Evolutionary conservation across 2,888 invertebrate genomes (phyloP).

Genomic region (Diadromus collaris): DNA sequence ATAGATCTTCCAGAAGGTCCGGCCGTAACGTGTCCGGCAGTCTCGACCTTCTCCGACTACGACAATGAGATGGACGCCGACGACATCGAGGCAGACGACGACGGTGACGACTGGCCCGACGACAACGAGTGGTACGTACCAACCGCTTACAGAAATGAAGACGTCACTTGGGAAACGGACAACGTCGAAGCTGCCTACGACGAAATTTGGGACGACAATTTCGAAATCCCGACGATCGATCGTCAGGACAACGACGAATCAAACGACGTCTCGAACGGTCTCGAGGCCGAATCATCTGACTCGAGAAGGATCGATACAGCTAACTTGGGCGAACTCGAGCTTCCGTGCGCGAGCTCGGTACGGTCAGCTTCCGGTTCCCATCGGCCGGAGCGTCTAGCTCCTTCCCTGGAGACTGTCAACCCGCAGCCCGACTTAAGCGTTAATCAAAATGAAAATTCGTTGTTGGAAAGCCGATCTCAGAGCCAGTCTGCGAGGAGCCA

Average conservation of each 20-base stretch:
- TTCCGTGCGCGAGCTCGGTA: constrained; percentile 13
- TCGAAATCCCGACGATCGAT: constrained; percentile 21
- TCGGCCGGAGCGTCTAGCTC: background rate
- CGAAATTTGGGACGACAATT: constrained; percentile 58
- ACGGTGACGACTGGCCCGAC: constrained; percentile 7
- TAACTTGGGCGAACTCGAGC: constrained; percentile 28
- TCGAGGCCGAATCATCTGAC: constrained; percentile 20
- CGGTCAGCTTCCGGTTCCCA: constrained; percentile 6
- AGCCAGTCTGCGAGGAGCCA: constrained; percentile 7
- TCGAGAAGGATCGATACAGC: constrained; percentile 33
- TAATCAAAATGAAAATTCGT: constrained; percentile 14
- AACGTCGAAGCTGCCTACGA: constrained; percentile 24
- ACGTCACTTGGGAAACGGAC: constrained; percentile 18
- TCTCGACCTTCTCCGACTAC: constrained; percentile 62
- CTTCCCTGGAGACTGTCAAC: constrained; percentile 3
- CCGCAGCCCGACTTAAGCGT: background rate
- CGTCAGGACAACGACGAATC: background rate
- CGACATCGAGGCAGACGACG: constrained; percentile 2
- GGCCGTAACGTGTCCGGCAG: constrained; percentile 65
- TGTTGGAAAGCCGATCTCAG: constrained; percentile 5
- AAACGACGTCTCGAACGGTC: background rate
- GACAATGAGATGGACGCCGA: constrained; percentile 21
- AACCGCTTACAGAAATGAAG: constrained; percentile 19
- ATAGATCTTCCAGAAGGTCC: constrained; percentile 66
- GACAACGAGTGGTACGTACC: background rate